Evolutionary conservation across 2,113 vertebrate genomes (phyloP).

Genomic region (Odocoileus hemionus): DNA sequence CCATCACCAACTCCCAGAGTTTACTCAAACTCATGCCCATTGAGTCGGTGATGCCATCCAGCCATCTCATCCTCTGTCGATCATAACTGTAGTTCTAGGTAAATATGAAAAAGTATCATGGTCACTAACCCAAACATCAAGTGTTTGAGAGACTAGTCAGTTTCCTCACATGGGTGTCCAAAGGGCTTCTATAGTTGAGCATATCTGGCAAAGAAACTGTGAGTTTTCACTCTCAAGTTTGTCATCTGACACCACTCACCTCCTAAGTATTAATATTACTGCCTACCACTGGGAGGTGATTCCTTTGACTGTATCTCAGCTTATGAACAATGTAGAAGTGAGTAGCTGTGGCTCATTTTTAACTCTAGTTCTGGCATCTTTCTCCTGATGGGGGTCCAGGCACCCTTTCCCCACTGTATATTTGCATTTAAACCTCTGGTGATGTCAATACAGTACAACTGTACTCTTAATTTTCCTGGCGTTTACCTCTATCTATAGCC

Average conservation of each 20-base stretch:
- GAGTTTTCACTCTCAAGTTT: constrained; percentile 43
- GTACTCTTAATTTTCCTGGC: constrained; percentile 47
- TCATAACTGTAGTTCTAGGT: neutral
- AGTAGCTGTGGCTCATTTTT: constrained; percentile 37
- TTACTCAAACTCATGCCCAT: too few species aligned
- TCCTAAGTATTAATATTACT: neutral
- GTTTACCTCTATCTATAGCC: constrained; percentile 39
- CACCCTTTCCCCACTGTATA: neutral
- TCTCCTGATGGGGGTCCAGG: neutral
- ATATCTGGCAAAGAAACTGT: constrained; percentile 39
- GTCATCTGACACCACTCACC: neutral
- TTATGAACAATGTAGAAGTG: constrained; percentile 56
- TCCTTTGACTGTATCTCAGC: neutral
- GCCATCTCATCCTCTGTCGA: too few species aligned
- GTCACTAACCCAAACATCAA: constrained; percentile 4
- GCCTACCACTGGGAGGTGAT: neutral
- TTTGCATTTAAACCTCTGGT: constrained; percentile 56
- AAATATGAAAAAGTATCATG: neutral
- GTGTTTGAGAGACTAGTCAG: constrained; percentile 38
- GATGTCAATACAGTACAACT: constrained; percentile 36
- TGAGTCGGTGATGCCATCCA: too few species aligned
- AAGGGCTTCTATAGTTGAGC: constrained; percentile 60
- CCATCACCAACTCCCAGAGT: neutral
- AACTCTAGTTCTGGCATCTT: neutral
- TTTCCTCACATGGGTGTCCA: constrained; percentile 16